Conservation (phyloP, 64 coral and sea anemone species). For the Stichodactyla mertensii region DNA sequence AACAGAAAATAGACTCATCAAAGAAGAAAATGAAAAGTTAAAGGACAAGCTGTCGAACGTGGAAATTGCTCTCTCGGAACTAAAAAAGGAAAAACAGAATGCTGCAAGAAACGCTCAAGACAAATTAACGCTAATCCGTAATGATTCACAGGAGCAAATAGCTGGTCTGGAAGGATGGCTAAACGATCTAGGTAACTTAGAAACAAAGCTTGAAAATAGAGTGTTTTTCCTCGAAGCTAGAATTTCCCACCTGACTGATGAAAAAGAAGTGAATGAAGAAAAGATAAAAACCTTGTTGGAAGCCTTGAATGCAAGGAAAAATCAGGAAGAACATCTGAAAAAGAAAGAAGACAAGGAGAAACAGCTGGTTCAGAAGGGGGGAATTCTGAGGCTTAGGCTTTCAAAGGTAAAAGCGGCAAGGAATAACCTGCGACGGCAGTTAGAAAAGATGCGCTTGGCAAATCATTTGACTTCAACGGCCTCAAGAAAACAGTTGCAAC, state of each 20-base stretch:
- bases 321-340: neutral
- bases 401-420: neutral
- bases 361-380: neutral
- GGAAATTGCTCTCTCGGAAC: neutral
- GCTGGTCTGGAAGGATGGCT: neutral
- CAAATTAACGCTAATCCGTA: neutral
- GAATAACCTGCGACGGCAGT: neutral
- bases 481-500: neutral
- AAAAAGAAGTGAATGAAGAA: neutral
- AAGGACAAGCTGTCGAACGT: too few relatives aligned
- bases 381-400: neutral
- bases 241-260: neutral
- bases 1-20: neutral
- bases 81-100: neutral
- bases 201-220: neutral
- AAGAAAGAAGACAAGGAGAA: neutral
- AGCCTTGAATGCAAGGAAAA: neutral
- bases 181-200: neutral
- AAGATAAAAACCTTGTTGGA: neutral
- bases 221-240: neutral
- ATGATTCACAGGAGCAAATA: neutral
- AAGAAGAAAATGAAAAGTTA: too few relatives aligned
- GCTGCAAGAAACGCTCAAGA: neutral
- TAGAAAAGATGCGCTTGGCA: neutral
- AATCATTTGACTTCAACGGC: neutral